Base-by-base conservation (phyloP, 2,113 vertebrate genomes). In the Lophotis ruficrista region DNA sequence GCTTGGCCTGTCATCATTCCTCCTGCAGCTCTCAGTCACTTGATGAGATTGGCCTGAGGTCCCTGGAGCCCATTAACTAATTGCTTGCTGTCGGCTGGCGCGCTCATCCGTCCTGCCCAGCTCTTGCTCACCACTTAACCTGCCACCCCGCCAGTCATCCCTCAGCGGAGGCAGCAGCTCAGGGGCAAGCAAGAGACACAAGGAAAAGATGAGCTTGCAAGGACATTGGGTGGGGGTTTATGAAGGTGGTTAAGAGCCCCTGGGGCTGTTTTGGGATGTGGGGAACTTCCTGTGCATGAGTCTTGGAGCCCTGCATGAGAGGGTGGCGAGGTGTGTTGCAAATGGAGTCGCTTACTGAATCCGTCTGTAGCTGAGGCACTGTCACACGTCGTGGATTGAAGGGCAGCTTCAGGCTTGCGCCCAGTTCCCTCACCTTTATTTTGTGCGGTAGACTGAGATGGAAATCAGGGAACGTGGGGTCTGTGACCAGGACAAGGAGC, bases 31-130 rank as follows among this genome's bases (percentile, higher is more conserved):
- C 30, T 0, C 33, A 18, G 81, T 92, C 87, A 77, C 66, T 93
- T 85, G 88, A 87, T 91, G 96, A 91, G 85, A 93, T 95, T 96
- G 91, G 35, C 88, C 73, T 81, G 73, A 90, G 90, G 41, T 88
- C 90, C 80, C 78, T 21, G 11, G 53, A 94, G 75, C 92, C 96
- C 94, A 95, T 97, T 97, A 97, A 95, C 96, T 97, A 94, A 97
- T 96, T 93, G 91, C 91, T 69, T 71, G 60, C 93, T 97, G 85
- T 93, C 50, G 2, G 41, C 77, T 93, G 73, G 7, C 2, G 31
- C 94, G 93, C n/a, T 81, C 71, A 24, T 92, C 68, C 12, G 4
- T 89, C 71, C 86, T 94, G 66, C 83, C 81, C 66, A 25, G 87
- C 73, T 66, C 28, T 22, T 79, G 83, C 76, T 89, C 82, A 43